A percentile compares a stretch with the other conserved stretches of the same genome.
phyloP scores from a whole-genome alignment of 2,113 vertebrate species.

The Balaeniceps rex region DNA sequence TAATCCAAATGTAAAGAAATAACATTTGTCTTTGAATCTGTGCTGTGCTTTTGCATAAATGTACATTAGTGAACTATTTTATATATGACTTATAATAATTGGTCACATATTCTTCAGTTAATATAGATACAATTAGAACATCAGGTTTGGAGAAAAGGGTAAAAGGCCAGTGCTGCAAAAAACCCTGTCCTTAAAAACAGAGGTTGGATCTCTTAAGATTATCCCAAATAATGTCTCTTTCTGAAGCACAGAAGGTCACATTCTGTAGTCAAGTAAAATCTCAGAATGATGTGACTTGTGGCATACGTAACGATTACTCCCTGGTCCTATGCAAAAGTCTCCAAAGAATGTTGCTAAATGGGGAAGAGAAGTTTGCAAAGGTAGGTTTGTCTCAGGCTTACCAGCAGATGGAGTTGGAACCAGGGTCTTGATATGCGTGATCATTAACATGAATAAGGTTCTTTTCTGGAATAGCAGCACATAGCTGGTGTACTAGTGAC shows the following conservation, averaged over 20 bases:
- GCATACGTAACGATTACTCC: not conserved
- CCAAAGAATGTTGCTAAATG: not conserved
- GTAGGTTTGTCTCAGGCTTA: not conserved
- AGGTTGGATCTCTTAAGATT: not conserved
- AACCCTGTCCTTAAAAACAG: not conserved
- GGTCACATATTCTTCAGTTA: not conserved
- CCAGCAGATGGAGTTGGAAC: slow-evolving; percentile 53
- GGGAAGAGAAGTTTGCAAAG: not conserved
- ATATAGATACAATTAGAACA: not conserved
- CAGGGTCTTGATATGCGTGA: not conserved
- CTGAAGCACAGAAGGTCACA: not conserved
- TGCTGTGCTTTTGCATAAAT: not conserved
- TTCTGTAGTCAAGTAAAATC: not conserved
- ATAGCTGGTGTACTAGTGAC: not conserved
- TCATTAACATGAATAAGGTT: not conserved
- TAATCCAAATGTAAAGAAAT: not conserved
- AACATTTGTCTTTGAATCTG: not conserved
- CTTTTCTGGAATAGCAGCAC: not conserved
- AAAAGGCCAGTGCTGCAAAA: not conserved
- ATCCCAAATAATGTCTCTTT: not conserved
- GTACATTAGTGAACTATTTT: not conserved
- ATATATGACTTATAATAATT: not conserved
- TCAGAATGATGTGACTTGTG: not conserved
- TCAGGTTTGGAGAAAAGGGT: not conserved
- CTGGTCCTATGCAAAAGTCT: not conserved